These are phyloP conservation scores for Indri indri DNA, from an alignment of 2,113 vertebrate genomes.

Conservation along the genomic window DNA sequence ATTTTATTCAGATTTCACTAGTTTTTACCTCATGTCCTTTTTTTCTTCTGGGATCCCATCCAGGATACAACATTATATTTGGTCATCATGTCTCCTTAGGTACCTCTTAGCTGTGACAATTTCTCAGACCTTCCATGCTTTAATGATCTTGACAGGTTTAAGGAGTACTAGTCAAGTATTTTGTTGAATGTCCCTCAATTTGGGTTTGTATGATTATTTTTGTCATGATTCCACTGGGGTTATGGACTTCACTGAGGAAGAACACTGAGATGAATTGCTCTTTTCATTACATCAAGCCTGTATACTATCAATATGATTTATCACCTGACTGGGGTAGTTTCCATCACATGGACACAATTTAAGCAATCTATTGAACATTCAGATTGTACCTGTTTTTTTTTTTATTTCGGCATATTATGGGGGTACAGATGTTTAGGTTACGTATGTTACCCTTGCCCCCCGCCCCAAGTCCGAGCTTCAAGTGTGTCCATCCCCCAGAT, in stretches of 20 bases:
- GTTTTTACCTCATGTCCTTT: not conserved
- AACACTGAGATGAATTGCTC: not conserved
- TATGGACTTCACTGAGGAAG: not conserved
- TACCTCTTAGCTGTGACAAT: not conserved
- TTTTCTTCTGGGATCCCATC: not conserved
- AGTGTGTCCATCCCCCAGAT: no score
- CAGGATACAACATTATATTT: not conserved
- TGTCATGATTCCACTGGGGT: not conserved
- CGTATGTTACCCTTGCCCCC: no score
- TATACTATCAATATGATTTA: not conserved
- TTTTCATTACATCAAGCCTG: not conserved
- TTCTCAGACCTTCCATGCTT: not conserved
- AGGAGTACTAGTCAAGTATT: constrained; percentile 6
- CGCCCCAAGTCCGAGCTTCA: no score
- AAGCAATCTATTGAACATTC: not conserved
- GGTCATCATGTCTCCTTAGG: not conserved
- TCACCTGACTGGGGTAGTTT: not conserved
- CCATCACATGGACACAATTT: not conserved
- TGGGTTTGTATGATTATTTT: constrained; percentile 23
- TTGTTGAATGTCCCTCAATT: not conserved
- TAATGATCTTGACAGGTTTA: not conserved
- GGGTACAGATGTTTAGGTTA: no score
- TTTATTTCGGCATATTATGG: no score
- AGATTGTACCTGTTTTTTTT: not conserved
- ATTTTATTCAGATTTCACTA: constrained; percentile 12